A percentile compares a stretch with the other conserved stretches of the same genome.
phyloP scores from a whole-genome alignment of 2,113 vertebrate species.

The Corvus moneduloides region DNA sequence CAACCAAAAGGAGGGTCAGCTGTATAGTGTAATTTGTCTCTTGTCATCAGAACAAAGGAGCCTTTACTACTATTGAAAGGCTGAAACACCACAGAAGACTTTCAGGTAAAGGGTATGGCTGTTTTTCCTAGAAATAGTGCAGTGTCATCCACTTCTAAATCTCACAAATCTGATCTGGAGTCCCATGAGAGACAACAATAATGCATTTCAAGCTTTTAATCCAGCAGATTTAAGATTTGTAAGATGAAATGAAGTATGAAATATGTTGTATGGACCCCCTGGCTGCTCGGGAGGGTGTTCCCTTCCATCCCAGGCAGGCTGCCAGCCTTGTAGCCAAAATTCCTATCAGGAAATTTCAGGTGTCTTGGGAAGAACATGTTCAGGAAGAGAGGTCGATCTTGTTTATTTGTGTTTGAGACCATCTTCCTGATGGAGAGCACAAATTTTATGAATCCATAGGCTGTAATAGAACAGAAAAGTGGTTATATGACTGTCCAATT shows the following conservation, averaged over 20 bases:
- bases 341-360: background rate
- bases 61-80: background rate
- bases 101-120: background rate
- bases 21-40: background rate
- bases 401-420: background rate
- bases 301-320: background rate
- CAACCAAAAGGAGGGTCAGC: background rate
- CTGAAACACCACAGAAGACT: background rate
- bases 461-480: background rate
- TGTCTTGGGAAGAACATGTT: background rate
- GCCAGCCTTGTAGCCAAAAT: background rate
- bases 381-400: background rate
- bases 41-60: background rate
- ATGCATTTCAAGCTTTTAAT: background rate
- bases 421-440: background rate
- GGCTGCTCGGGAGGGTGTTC: background rate
- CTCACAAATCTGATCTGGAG: background rate
- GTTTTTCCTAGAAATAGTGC: background rate
- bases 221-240: background rate
- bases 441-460: background rate
- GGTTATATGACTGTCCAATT: background rate
- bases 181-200: background rate
- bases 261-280: background rate
- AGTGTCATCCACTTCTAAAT: background rate
- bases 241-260: background rate